Percentiles rank a stretch among this genome's conserved stretches.
Evolutionary conservation across 2,113 vertebrate species (phyloP).

Genomic region (Oxygymnocypris stewartii): DNA sequence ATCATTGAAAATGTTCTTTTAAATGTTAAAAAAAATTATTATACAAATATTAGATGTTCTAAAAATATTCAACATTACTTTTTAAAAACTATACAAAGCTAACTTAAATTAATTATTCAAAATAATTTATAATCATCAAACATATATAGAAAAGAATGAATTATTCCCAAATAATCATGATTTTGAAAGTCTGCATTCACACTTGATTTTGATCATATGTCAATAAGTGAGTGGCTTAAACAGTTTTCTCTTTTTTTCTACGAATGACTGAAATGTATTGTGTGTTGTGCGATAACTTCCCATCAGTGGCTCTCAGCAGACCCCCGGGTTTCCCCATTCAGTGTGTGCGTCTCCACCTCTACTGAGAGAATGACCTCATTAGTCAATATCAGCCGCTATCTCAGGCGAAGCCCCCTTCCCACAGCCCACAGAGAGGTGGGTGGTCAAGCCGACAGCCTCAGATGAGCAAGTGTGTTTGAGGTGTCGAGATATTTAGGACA

Average conservation of each 20-base stretch:
- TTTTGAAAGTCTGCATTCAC: too few species aligned
- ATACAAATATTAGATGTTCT: background rate
- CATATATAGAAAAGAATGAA: too few species aligned
- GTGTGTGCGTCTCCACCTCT: background rate
- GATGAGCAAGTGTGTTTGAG: conserved; percentile 41
- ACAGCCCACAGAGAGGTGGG: conserved; percentile 30
- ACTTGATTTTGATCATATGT: background rate
- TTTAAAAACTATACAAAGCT: background rate
- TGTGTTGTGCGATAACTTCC: background rate
- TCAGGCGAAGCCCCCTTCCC: background rate
- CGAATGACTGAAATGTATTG: background rate
- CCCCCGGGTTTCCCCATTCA: conserved; percentile 12
- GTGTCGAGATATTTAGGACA: conserved; percentile 47
- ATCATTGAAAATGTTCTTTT: too few species aligned
- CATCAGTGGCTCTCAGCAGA: background rate
- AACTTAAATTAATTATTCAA: background rate
- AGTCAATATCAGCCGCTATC: conserved; percentile 15
- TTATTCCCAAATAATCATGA: too few species aligned
- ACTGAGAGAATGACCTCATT: conserved; percentile 1
- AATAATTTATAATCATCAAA: background rate
- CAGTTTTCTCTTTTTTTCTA: background rate
- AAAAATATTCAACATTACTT: background rate
- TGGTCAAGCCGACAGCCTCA: conserved; percentile 41
- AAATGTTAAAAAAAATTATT: background rate
- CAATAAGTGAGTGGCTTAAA: too few species aligned